Evolutionary conservation across 2,888 invertebrate genomes (phyloP).

Genomic region (Epirrhoe alternata): DNA sequence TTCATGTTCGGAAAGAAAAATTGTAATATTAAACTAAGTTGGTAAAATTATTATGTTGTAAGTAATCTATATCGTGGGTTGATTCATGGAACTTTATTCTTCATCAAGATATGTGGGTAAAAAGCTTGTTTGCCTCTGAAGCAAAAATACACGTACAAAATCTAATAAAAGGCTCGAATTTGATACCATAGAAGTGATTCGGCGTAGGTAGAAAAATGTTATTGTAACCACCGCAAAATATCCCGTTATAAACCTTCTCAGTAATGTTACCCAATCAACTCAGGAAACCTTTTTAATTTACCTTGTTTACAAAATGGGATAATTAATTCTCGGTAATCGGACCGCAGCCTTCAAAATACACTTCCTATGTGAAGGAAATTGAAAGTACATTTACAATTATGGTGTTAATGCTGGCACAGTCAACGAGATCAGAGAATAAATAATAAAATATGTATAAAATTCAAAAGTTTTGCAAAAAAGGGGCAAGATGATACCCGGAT

Average conservation of each 20-base stretch:
- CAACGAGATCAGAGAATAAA: no score
- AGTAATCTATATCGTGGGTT: no score
- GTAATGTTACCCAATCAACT: conserved; percentile 35
- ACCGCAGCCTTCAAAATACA: conserved; percentile 7
- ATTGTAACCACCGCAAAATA: conserved; percentile 17
- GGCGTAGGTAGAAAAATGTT: background rate
- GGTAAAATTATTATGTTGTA: no score
- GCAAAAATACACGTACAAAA: background rate
- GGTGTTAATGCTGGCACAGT: no score
- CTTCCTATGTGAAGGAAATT: background rate
- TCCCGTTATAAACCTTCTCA: conserved; percentile 14
- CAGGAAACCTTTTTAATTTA: conserved; percentile 35
- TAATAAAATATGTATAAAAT: no score
- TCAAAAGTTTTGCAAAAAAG: no score
- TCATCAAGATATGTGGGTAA: no score
- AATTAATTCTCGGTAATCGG: conserved; percentile 32
- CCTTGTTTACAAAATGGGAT: conserved; percentile 32
- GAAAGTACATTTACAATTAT: background rate
- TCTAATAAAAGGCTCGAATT: background rate
- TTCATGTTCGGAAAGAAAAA: no score
- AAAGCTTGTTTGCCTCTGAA: no score
- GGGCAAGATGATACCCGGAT: no score
- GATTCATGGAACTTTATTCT: no score
- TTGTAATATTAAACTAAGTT: no score
- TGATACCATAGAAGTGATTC: background rate